phyloP scores from a whole-genome alignment of 2,888 invertebrate species.

The Anthrax anthrax region DNA sequence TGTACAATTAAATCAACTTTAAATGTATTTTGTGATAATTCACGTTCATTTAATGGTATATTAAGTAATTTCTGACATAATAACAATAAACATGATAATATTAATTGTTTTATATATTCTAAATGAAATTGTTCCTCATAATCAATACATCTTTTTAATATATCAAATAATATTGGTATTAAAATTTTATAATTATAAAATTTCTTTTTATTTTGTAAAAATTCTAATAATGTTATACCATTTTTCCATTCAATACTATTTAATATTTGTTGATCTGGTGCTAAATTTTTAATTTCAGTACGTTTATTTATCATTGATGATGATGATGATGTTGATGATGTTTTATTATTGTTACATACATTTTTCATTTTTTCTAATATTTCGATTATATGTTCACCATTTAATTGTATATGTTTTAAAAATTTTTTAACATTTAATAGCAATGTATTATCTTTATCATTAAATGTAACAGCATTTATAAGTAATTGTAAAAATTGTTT shows the following conservation, averaged over 20 bases:
- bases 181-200: slow-evolving; percentile 50
- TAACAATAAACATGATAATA: slow-evolving; percentile 62
- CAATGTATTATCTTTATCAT: slow-evolving; percentile 42
- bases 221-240: slow-evolving; percentile 66
- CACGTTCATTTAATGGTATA: slow-evolving; percentile 28
- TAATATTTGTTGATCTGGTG: slow-evolving; percentile 29
- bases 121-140: slow-evolving; percentile 68
- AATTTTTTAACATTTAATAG: slow-evolving; percentile 45
- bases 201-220: slow-evolving; percentile 73
- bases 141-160: slow-evolving; percentile 62
- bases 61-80: slow-evolving; percentile 45
- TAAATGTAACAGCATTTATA: slow-evolving; percentile 40
- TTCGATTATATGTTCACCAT: slow-evolving; percentile 43
- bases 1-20: slow-evolving; percentile 46
- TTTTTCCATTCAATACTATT: slow-evolving; percentile 60
- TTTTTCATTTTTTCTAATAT: slow-evolving; percentile 47
- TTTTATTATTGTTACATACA: slow-evolving; percentile 14
- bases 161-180: slow-evolving; percentile 60
- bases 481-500: slow-evolving; percentile 38
- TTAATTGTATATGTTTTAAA: slow-evolving; percentile 50
- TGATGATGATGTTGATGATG: not conserved
- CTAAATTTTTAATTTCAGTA: slow-evolving; percentile 1
- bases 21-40: slow-evolving; percentile 34
- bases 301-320: not conserved
- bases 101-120: slow-evolving; percentile 80